These are phyloP conservation scores for Drosophila pectinifera DNA, from an alignment of 1,140 invertebrate species.

Conservation along the genomic window DNA sequence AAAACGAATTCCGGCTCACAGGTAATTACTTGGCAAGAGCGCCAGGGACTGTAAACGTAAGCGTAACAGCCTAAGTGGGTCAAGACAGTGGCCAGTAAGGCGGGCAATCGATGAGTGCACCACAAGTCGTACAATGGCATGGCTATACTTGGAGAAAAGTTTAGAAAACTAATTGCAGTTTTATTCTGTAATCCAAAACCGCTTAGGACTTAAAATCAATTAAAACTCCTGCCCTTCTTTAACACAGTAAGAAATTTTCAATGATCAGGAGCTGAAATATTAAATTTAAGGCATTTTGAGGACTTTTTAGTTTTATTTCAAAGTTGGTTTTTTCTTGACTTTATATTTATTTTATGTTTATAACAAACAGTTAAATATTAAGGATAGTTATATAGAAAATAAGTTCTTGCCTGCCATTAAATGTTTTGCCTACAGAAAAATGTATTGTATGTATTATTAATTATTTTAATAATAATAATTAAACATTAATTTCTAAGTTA, in stretches of 20 bases:
- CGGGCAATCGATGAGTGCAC: slow-evolving; percentile 56
- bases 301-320: no score
- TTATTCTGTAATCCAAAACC: neutral
- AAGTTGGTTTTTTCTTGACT: no score
- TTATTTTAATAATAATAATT: no score
- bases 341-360: neutral
- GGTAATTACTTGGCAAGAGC: slow-evolving; percentile 45
- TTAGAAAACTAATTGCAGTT: neutral
- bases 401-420: no score
- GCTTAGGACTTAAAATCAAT: no score
- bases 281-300: neutral
- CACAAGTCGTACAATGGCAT: slow-evolving; percentile 53
- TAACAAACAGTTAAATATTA: neutral
- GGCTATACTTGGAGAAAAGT: slow-evolving; percentile 9
- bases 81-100: slow-evolving; percentile 51
- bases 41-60: slow-evolving; percentile 11
- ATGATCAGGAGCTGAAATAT: no score
- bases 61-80: slow-evolving; percentile 54
- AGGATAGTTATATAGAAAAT: no score
- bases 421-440: no score
- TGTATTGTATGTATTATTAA: no score
- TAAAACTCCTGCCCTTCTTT: no score
- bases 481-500: no score
- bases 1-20: slow-evolving; percentile 27
- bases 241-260: no score